Evolutionary conservation across 2,888 invertebrate genomes (phyloP), one percentile per base, ranked within the genome.

Genomic region (Furcula furcula): DNA sequence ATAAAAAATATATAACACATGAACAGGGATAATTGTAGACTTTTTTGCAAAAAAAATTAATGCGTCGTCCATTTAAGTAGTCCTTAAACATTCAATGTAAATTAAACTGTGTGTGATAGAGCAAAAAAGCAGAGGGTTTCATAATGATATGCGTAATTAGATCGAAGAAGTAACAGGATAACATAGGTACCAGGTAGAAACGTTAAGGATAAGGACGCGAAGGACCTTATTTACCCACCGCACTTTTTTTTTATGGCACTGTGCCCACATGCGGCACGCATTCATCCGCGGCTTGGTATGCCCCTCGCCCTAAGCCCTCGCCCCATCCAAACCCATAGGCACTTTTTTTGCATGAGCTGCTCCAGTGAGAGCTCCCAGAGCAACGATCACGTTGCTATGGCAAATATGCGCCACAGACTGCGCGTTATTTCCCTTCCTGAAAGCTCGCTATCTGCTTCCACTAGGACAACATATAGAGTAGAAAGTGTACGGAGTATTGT

Each of bases 401-500:
- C 54, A 58, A 63, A 54, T 62, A 63, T 70, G 66, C 60, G 65
- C 53, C 45, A 34, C 41, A 52, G 59, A 63, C 52, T 65, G 64
- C 58, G 64, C 50, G 63, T 56, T 57, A 58, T 68, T 79, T 76
- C 72, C 78, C 87, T 91, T 92, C 92, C 92, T 92, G 92, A 92
- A 92, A 92, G 91, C 90, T 89, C 84, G 89, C 86, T 90, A 91
- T 91, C 91, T 90, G 89, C 81, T 81, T 66, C 65, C 70, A 90
- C 72, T 71, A 90, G 92, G 92, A 55, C 29, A 62, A 36, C 90
- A 92, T 78, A 78, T 76, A 40, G 11, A 1, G 19, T 23, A 46
- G 50, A 52, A 36, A 51, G 55, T 73, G 49, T 70, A 70, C 68
- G 75, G 37, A 49, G 40, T 40, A 28, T 40, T 41, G 48, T 59